These are phyloP conservation scores for Sympetrum striolatum DNA, from an alignment of 2,888 invertebrate species.

Conservation along the genomic window DNA sequence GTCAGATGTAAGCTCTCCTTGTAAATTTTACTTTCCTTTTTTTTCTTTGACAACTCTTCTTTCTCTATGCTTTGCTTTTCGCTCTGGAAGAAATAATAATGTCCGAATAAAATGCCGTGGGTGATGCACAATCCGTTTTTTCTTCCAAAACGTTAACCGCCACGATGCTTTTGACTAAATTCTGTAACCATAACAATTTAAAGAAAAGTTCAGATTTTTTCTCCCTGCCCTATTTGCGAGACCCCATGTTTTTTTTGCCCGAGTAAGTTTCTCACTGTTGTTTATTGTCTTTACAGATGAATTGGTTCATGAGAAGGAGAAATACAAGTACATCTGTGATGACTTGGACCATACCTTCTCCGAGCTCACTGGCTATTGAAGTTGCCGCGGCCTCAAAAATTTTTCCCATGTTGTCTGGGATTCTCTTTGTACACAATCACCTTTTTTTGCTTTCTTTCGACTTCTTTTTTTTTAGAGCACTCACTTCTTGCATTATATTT, in stretches of 20 bases:
- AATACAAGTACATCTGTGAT: conserved; percentile 79
- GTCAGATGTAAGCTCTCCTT: conserved; percentile 26
- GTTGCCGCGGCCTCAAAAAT: conserved; percentile 52
- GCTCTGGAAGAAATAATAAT: background rate
- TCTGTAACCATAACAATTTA: conserved; percentile 21
- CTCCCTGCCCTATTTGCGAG: background rate
- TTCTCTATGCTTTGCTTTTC: conserved; percentile 23
- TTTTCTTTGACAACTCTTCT: conserved; percentile 39
- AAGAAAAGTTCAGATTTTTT: background rate
- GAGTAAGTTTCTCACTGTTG: conserved; percentile 44
- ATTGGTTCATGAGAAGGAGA: conserved; percentile 73
- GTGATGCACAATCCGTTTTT: background rate
- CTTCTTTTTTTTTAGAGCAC: conserved; percentile 56
- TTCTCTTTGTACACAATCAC: conserved; percentile 57
- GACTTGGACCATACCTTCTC: conserved; percentile 78
- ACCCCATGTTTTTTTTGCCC: background rate
- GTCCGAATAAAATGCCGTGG: conserved; percentile 3
- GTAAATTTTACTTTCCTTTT: conserved; percentile 46
- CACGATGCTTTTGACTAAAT: conserved; percentile 30
- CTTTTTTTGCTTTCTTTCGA: conserved; percentile 55
- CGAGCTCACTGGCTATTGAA: conserved; percentile 75
- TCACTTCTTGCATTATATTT: conserved; percentile 50
- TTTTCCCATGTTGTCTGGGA: conserved; percentile 53
- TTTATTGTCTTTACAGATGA: conserved; percentile 62
- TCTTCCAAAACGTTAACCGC: background rate